These are phyloP conservation scores for Stomatorhinus ivindoensis DNA, from an alignment of 2,113 vertebrate genomes.

Conservation along the genomic window DNA sequence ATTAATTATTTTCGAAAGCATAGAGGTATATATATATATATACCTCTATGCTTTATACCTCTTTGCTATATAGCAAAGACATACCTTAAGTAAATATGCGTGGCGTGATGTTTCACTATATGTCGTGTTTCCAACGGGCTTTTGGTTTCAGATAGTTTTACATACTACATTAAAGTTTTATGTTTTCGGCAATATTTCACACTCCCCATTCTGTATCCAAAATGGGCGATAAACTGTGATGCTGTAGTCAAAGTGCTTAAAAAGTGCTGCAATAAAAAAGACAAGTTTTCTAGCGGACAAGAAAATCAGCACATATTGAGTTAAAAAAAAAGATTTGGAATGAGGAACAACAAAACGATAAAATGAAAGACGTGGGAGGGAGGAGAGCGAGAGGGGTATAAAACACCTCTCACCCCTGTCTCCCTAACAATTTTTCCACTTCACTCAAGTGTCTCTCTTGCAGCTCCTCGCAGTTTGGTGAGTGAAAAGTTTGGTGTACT, in stretches of 20 bases:
- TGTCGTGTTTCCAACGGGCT: neutral
- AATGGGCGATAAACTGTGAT: neutral
- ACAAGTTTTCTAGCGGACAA: neutral
- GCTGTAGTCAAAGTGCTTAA: neutral
- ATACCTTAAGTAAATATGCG: neutral
- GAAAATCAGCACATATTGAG: neutral
- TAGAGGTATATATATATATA: too few species aligned
- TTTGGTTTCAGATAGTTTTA: neutral
- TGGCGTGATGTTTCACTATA: neutral
- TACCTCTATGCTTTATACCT: too few species aligned
- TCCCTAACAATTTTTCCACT: neutral
- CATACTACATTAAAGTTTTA: neutral
- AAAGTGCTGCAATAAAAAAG: neutral
- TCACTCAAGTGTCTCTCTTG: neutral
- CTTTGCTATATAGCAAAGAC: too few species aligned
- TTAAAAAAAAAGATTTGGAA: neutral
- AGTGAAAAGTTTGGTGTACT: slow-evolving; percentile 5
- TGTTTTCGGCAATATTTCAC: neutral
- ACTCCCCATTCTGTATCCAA: neutral
- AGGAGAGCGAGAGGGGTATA: slow-evolving; percentile 26
- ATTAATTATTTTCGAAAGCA: neutral
- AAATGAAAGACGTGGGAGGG: neutral
- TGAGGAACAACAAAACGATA: neutral
- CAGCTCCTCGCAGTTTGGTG: slow-evolving; percentile 4
- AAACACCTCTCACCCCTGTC: slow-evolving; percentile 4